Evolutionary conservation across 2,888 invertebrate species (phyloP), one percentile per base, ranked within the genome.

Genomic region (Deilephila porcellus): DNA sequence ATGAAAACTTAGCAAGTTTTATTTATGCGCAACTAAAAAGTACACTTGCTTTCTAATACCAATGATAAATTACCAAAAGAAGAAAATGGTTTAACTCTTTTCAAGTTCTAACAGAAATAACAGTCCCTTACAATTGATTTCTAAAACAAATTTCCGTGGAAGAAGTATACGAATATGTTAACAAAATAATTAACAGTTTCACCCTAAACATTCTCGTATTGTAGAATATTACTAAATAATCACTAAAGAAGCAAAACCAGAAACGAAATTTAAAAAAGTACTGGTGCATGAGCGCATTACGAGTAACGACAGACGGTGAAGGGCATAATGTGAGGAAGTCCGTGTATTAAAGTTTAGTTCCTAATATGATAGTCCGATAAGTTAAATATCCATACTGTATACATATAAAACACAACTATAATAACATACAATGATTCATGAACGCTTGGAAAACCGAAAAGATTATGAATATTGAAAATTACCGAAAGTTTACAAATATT

Each of bases 251-350:
- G 17, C 62, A 5, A 32, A 29, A 62, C 32, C n/a, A 56, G 11
- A 19, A 32, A 32, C 4, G 34, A 62, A 19, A 62, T 62, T 34
- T 5, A 62, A 17, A 62, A 14, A 19, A 56, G 59, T 64, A 29
- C 32, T 25, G 8, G 71, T 34, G 56, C 67, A 67, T 45, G 67
- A 52, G 45, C n/a, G 45, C 20, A 67, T 67, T 67, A 67, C 52
- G 45, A 45, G 19, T 8, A 11, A 45, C 45, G 59, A 6, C 8
- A 17, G 53, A 34, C 56, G 59, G 56, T 71, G 53, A 71, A 71
- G 59, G 71, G 56, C 34, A 74, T 71, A 74, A 70, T 64, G 73
- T 67, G 45, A 67, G 52, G 67, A 67, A 67, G 67, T 67, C 67
- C 67, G 52, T 52, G 4, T 29, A 32, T 62, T 62, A 62, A 62